Conservation (phyloP, 2,888 invertebrate species). For the Pinctada fucata region DNA sequence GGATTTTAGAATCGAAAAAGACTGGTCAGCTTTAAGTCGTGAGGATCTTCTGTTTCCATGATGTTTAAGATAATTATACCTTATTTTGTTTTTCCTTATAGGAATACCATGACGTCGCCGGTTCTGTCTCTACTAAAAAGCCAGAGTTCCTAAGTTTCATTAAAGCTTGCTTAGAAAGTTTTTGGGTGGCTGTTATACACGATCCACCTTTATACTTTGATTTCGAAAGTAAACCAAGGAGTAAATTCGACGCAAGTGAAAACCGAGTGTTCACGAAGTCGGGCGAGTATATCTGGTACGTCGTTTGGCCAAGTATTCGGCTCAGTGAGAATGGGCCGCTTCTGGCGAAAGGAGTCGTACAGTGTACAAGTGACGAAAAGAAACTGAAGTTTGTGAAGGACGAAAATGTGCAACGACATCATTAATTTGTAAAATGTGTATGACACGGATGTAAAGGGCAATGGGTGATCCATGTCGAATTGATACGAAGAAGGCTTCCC, state of each 20-base stretch:
- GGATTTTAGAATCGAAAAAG: no score
- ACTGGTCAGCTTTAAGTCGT: no score
- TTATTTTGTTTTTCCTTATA: no score
- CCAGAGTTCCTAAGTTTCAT: not conserved
- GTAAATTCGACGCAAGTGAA: not conserved
- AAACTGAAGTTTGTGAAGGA: not conserved
- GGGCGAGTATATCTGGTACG: slow-evolving; percentile 17
- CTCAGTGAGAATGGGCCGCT: slow-evolving; percentile 23
- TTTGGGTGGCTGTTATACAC: slow-evolving; percentile 22
- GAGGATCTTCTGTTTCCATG: no score
- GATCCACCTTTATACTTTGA: slow-evolving; percentile 27
- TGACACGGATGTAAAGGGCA: no score
- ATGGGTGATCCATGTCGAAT: no score
- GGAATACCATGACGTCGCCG: no score
- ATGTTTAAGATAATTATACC: no score
- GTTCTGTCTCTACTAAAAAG: no score
- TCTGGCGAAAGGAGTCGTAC: slow-evolving; percentile 29
- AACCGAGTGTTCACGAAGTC: slow-evolving; percentile 16
- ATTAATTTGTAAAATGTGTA: no score
- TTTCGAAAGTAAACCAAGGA: slow-evolving; percentile 7
- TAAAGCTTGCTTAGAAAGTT: slow-evolving; percentile 16
- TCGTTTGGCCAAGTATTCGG: slow-evolving; percentile 22
- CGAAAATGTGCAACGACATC: no score
- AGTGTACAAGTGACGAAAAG: slow-evolving; percentile 10
- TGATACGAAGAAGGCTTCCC: no score